Base-by-base conservation (phyloP, 2,113 vertebrate species). In the Laticauda colubrina region DNA sequence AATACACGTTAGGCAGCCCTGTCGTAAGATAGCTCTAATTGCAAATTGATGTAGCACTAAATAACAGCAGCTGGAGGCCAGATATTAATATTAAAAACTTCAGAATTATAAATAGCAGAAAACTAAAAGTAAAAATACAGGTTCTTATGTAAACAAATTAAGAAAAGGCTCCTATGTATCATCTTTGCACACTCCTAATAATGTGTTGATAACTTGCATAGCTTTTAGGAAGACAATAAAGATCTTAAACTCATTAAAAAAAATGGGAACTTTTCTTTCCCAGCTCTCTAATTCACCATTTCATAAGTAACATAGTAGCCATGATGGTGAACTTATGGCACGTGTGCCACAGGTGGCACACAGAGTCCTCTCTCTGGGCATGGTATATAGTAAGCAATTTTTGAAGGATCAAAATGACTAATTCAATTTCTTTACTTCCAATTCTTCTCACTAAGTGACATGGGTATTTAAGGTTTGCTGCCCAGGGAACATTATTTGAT, bases 381-480 rank as follows among this genome's bases (percentile, higher is more conserved):
- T 39, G 56, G 18, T 56, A 55, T 20, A 34, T 15, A 34, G 64
- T 34, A 39, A 39, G 2, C 54, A 89, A 39, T 55, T 87, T 87
- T 39, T n/a, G 51, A 87, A 81, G 34, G 26, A 89, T 57, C 54
- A 2, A 34, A 89, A 39, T 24, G 2, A 89, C 54, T 23, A 0
- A 9, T 20, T 51, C 34, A 0, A 0, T 0, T 12, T 81, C 64
- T 0, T 0, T 91, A 21, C 0, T 5, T 15, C 26, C 85, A 43
- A 21, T 39, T 51, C 26, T 61, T 5, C n/a, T 91, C 29, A 81
- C 10, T 4, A 3, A 29, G 88, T 0, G 0, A 0, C 0, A 57
- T 81, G 55, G 91, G 45, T 0, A 39, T 24, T 89, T 34, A 61
- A 90, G 39, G 5, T 89, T 56, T 56, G 88, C 21, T 39, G 10